Base-by-base conservation (phyloP, 2,888 invertebrate species). In the Macaria notata region DNA sequence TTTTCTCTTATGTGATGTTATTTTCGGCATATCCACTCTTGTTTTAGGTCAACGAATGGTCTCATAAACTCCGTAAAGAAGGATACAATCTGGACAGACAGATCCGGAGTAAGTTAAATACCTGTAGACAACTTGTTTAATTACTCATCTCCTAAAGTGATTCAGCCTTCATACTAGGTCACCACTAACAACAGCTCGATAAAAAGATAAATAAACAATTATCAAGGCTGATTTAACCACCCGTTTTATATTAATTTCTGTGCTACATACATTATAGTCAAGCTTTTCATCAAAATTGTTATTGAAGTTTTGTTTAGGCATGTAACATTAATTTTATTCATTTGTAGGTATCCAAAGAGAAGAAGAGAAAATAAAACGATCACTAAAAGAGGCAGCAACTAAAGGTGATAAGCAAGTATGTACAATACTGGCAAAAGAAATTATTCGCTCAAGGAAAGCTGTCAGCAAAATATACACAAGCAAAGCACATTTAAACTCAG, bases 401-500 rank as follows among this genome's bases (percentile, higher is more conserved):
- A 99, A 98, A 78, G 96, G 95, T 56, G 98, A 99, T 79, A 96
- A 96, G 74, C 98, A 98, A 83, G 97, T 98, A 0, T 99, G 99
- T 79, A 94, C 95, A 54, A 96, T 99, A 73, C 90, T 99, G 54
- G 99, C 99, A 0, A 98, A 98, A 78, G 98, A 99, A 92, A 94
- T 99, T 46, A 93, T 99, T 39, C 89, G 96, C 62, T 96, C 98
- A 0, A 92, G 97, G 53, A 98, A 97, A 86, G 96, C 98, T 0
- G 93, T 98, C 38, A 95, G 94, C 75, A 98, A 98, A 86, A 96
- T 99, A 66, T 96, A 99, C 81, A 96, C 98, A 0, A 98, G 98
- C 7, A 99, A 99, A 89, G 99, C 99, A 5, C 99, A 99, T 76
- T 92, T 99, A 29, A 99, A 98, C 83, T 99, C 99, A 0, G 96